Conservation (phyloP, 2,113 vertebrate species). For the western clawed frog (Xenopus tropicalis) region UCB_Xtro_10.0 CM004447.2:57125501-57126000, state of each 20-base stretch:
- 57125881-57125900: constrained; percentile 53
- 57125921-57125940: background rate
- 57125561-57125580: too few relatives aligned
- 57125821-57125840: constrained; percentile 78
- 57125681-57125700: constrained; percentile 54
- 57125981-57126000: too few relatives aligned
- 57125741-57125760: constrained; percentile 72
- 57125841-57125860: constrained; percentile 77
- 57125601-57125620: background rate
- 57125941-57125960: too few relatives aligned
- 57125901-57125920: constrained; percentile 1
- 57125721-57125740: constrained; percentile 60
- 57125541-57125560: too few relatives aligned
- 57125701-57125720: constrained; percentile 56
- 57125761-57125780: constrained; percentile 77
- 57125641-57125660: constrained; percentile 4
- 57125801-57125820: constrained; percentile 81
- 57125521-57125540: too few relatives aligned
- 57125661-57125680: constrained; percentile 4
- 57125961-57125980: too few relatives aligned
- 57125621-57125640: background rate
- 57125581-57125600: too few relatives aligned
- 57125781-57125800: constrained; percentile 77
- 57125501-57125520: too few relatives aligned
- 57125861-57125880: constrained; percentile 80